Evolutionary conservation across 2,888 invertebrate genomes (phyloP), one percentile per base, ranked within the genome.

Genomic region (Lasioglossum malachurum): DNA sequence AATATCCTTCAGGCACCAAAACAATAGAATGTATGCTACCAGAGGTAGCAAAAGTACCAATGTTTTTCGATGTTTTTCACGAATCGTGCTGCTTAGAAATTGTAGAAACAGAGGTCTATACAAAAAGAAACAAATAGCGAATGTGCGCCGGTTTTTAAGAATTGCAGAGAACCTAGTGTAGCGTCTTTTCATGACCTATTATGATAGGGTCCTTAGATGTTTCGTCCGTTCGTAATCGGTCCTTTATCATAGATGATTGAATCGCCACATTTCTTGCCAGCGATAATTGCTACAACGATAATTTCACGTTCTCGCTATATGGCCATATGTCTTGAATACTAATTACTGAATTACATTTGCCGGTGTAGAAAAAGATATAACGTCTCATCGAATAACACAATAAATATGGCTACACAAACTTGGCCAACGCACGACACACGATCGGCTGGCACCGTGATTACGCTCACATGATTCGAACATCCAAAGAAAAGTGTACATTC

Each of bases 341-440:
- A 79, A 64, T 80, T 72, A 67, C 23, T 73, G 80, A 44, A 57
- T 79, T 73, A 82, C 72, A 67, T 87, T 90, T 72, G 83, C 87
- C 91, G 87, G 90, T 78, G 38, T 71, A 80, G 41, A 77, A 80
- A 38, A 79, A 86, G 74, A 87, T 82, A 71, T 76, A 81, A 88
- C 49, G 86, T 90, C 83, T 89, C 83, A 86, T 35, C 80, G 85
- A 89, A 92, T 89, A 92, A 93, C 86, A 93, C 89, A 87, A 82
- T 92, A 93, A 94, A 94, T 94, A 94, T 93, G 93, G 94, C 93
- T 89, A 91, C 90, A 89, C 81, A 80, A 84, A 87, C 83, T 84
- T 79, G 84, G 80, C 85, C 80, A 90, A 87, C 87, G 89, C 88
- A 87, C 86, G 86, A 88, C 86, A 89, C 82, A 83, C 82, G 89